Percentiles rank a stretch among this genome's conserved stretches.
Evolutionary conservation across 1,140 invertebrate species (phyloP).

Genomic region (Neodiprion lecontei): DNA sequence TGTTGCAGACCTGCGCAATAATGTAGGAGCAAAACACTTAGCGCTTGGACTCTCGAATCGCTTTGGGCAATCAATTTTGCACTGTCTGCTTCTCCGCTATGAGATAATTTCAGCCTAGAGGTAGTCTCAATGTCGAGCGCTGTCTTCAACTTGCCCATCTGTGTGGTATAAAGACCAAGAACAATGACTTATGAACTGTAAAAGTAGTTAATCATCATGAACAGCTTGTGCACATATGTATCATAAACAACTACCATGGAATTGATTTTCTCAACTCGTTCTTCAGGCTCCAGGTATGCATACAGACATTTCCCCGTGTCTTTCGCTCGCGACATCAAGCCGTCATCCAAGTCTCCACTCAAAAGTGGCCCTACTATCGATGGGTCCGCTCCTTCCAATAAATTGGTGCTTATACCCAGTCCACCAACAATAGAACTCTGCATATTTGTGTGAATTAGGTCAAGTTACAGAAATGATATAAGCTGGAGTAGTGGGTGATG

Average conservation of each 20-base stretch:
- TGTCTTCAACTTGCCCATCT: slow-evolving; percentile 79
- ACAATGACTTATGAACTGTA: neutral
- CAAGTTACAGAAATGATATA: neutral
- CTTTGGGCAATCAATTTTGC: slow-evolving; percentile 68
- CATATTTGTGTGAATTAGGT: slow-evolving; percentile 26
- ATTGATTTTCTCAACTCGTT: slow-evolving; percentile 73
- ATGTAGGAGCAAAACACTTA: slow-evolving; percentile 84
- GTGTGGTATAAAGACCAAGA: slow-evolving; percentile 36
- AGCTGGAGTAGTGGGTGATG: neutral
- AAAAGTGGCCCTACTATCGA: slow-evolving; percentile 62
- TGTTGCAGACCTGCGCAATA: slow-evolving; percentile 84
- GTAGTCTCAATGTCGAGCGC: slow-evolving; percentile 71
- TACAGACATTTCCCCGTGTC: slow-evolving; percentile 80
- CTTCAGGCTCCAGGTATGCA: slow-evolving; percentile 65
- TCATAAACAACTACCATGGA: slow-evolving; percentile 66
- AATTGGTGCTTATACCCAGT: slow-evolving; percentile 58
- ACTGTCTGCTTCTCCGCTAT: slow-evolving; percentile 60
- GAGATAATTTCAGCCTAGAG: slow-evolving; percentile 54
- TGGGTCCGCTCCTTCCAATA: slow-evolving; percentile 57
- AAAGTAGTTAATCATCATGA: slow-evolving; percentile 16
- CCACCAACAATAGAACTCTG: slow-evolving; percentile 58
- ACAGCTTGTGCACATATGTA: neutral
- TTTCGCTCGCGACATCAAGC: slow-evolving; percentile 80
- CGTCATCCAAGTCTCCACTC: slow-evolving; percentile 71
- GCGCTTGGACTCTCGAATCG: slow-evolving; percentile 78